These are phyloP conservation scores for Xanthia icteritia DNA, from an alignment of 2,888 invertebrate species.

Conservation along the genomic window DNA sequence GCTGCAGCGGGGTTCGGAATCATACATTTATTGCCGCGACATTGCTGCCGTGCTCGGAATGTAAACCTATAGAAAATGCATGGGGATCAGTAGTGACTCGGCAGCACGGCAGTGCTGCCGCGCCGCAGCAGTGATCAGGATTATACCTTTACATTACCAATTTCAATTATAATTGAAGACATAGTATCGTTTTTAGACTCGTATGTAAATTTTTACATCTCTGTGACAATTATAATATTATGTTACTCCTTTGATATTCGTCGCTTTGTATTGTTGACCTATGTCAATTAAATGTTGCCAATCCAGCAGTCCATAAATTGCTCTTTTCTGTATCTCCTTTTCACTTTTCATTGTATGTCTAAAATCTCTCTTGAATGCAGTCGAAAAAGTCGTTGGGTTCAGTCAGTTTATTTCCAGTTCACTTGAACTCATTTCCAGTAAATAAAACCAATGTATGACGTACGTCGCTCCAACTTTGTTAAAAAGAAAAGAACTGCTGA, in stretches of 20 bases:
- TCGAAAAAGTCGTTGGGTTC: neutral
- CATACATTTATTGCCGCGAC: too few species aligned
- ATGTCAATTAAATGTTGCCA: neutral
- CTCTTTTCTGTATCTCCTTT: neutral
- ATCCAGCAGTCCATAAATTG: neutral
- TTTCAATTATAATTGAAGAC: conserved; percentile 74
- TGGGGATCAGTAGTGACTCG: too few species aligned
- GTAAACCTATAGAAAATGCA: too few species aligned
- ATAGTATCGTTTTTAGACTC: conserved; percentile 63
- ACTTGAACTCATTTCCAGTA: conserved; percentile 19
- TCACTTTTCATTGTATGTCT: neutral
- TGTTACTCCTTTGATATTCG: too few species aligned
- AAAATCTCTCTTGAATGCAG: neutral
- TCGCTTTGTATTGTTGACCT: neutral
- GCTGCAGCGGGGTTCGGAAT: too few species aligned
- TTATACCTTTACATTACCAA: conserved; percentile 47
- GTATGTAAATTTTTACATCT: conserved; percentile 77
- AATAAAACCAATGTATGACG: conserved; percentile 21
- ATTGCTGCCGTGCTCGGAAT: too few species aligned
- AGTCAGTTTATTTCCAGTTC: neutral
- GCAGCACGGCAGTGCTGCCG: too few species aligned
- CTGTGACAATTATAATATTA: conserved; percentile 43
- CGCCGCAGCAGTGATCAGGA: too few species aligned
- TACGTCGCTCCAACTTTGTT: conserved; percentile 45
- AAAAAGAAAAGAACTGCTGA: conserved; percentile 60